Evolutionary conservation across 92 coral and sea anemone genomes (phyloP), one percentile per base, ranked within the genome.

Genomic region (Zoanthus sansibaricus): DNA sequence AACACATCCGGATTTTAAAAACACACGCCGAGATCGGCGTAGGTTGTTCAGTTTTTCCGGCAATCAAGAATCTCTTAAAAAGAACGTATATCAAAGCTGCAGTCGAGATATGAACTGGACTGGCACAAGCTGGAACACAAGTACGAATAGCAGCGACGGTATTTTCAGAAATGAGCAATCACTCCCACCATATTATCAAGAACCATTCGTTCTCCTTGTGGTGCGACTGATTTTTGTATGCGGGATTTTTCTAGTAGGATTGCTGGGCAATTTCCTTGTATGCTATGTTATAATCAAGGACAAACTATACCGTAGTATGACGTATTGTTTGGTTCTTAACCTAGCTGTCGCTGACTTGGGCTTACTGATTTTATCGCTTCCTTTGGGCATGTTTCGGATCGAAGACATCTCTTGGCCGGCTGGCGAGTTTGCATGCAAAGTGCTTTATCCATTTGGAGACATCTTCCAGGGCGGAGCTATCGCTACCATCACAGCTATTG

Each of bases 401-500:
- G 98, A 94, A 37, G 94, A 84, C 30, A 82, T 93, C 7, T 88
- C 85, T 12, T 94, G 95, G 98, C 98, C 98, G 47, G 87, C 92
- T 6, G 98, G 98, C 15, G 93, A 94, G 91, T 91, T 94, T 49
- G 90, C 93, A 21, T 94, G 98, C 48, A 91, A 91, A 46, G 93
- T 94, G 5, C 76, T 94, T 32, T 94, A 94, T 82, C 98, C 98
- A 32, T 46, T 94, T 15, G 93, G 96, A 87, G 98, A 93, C 54
- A 82, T 94, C 12, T 94, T 94, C 83, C 98, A 93, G 31, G 98
- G 95, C 13, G 98, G 90, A 16, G 93, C 98, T 17, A 89, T 94
- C 16, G 96, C 96, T 3, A 91, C 96, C n/a, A 93, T 94, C 70
- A 91, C 98, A 11, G 92, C 95, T 16, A 94, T 94, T 44, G 98